Conservation (phyloP, 2,113 vertebrate species). For the Stictonetta naevosa region DNA sequence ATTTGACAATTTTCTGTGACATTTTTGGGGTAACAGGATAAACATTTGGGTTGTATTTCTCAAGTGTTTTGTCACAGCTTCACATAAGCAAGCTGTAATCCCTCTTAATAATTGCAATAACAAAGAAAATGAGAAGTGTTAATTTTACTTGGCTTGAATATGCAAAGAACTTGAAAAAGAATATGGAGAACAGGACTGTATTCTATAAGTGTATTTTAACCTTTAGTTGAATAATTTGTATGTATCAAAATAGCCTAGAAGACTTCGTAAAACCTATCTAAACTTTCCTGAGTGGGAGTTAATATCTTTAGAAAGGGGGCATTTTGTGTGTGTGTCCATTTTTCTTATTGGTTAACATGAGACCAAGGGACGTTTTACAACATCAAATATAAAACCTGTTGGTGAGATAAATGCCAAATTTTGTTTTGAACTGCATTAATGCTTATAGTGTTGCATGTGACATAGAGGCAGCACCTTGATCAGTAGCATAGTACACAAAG, state of each 20-base stretch:
- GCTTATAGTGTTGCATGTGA: conserved; percentile 48
- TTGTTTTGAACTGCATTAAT: conserved; percentile 46
- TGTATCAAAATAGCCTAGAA: conserved; percentile 83
- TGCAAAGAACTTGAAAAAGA: conserved; percentile 73
- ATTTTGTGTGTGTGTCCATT: conserved; percentile 47
- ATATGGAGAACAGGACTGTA: conserved; percentile 75
- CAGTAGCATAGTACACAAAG: conserved; percentile 43
- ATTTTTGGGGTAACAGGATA: conserved; percentile 66
- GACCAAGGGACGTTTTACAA: conserved; percentile 62
- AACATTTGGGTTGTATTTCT: conserved; percentile 58
- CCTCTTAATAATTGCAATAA: conserved; percentile 86
- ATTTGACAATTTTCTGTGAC: conserved; percentile 67
- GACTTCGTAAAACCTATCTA: conserved; percentile 74
- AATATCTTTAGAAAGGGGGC: conserved; percentile 52
- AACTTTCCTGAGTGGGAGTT: conserved; percentile 66
- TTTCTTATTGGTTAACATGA: conserved; percentile 59
- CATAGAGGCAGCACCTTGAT: conserved; percentile 57
- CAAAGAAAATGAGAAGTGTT: conserved; percentile 76
- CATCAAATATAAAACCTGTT: conserved; percentile 10
- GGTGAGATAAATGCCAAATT: conserved; percentile 55
- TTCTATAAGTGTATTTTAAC: conserved; percentile 91
- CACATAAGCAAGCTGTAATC: conserved; percentile 63
- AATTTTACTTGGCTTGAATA: conserved; percentile 79
- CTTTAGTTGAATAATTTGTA: conserved; percentile 87
- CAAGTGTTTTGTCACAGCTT: conserved; percentile 70